Conservation (phyloP, 2,113 vertebrate species). For the Camelus bactrianus region DNA sequence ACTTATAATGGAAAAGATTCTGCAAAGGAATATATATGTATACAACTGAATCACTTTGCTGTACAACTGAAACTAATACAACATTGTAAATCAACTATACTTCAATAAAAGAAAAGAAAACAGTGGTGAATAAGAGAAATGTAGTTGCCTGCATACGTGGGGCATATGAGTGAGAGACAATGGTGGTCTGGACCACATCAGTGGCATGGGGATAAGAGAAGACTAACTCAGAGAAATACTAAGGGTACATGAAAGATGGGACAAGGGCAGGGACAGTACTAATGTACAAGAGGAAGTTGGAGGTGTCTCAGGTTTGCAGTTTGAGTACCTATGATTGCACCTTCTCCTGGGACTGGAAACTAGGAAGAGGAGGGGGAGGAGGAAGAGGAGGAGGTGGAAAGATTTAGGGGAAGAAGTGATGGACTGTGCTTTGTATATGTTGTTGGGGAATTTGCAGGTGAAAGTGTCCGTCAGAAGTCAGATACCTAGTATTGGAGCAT, state of each 20-base stretch:
- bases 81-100: too few species aligned
- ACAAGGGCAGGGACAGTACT: fast-evolving
- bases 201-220: too few species aligned
- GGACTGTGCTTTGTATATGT: neutral
- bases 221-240: fast-evolving
- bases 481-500: neutral
- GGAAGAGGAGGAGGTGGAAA: too few species aligned
- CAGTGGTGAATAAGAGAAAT: neutral
- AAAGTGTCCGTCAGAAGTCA: neutral
- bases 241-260: fast-evolving
- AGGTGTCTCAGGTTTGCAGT: neutral
- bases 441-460: neutral
- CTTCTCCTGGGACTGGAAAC: neutral
- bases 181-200: neutral
- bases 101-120: too few species aligned
- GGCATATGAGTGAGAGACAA: neutral
- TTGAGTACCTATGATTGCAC: neutral
- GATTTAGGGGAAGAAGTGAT: neutral
- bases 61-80: too few species aligned
- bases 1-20: too few species aligned
- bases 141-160: fast-evolving
- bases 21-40: too few species aligned
- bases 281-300: neutral
- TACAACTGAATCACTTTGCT: too few species aligned
- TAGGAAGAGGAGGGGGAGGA: fast-evolving